Evolutionary conservation across 2,888 invertebrate genomes (phyloP).

Genomic region (Andrena dorsata): DNA sequence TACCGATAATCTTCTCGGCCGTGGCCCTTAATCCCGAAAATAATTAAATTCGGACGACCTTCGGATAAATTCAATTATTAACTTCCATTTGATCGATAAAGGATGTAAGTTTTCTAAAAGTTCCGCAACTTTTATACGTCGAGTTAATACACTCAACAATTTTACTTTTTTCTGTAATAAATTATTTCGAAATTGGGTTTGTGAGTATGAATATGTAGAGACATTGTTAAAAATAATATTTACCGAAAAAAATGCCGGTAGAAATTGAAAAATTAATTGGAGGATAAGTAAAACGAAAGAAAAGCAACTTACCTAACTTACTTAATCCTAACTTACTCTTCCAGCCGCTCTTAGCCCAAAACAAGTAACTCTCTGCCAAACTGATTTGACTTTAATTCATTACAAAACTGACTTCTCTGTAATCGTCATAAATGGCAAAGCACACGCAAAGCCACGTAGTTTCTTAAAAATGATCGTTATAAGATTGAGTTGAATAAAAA

Average conservation of each 20-base stretch:
- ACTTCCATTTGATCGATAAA: constrained; percentile 55
- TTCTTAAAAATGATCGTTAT: too few species aligned
- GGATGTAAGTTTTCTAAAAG: constrained; percentile 47
- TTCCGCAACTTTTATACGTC: constrained; percentile 44
- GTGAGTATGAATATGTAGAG: too few species aligned
- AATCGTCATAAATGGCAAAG: not conserved
- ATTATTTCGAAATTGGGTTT: not conserved
- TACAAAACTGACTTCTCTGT: not conserved
- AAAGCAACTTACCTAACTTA: too few species aligned
- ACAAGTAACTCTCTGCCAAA: too few species aligned
- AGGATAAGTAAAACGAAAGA: too few species aligned
- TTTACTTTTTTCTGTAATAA: not conserved
- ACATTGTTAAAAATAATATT: too few species aligned
- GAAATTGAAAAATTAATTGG: too few species aligned
- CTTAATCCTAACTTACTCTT: too few species aligned
- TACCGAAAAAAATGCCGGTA: too few species aligned
- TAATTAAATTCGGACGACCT: constrained; percentile 48
- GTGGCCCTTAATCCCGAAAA: constrained; percentile 38
- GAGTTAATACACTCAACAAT: not conserved
- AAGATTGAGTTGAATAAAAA: not conserved
- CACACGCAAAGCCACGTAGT: too few species aligned
- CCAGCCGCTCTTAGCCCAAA: too few species aligned
- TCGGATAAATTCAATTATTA: constrained; percentile 61
- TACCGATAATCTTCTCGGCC: constrained; percentile 24
- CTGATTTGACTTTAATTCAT: not conserved